Evolutionary conservation across 2,113 vertebrate species (phyloP).

Genomic region (Paramormyrops kingsleyae): DNA sequence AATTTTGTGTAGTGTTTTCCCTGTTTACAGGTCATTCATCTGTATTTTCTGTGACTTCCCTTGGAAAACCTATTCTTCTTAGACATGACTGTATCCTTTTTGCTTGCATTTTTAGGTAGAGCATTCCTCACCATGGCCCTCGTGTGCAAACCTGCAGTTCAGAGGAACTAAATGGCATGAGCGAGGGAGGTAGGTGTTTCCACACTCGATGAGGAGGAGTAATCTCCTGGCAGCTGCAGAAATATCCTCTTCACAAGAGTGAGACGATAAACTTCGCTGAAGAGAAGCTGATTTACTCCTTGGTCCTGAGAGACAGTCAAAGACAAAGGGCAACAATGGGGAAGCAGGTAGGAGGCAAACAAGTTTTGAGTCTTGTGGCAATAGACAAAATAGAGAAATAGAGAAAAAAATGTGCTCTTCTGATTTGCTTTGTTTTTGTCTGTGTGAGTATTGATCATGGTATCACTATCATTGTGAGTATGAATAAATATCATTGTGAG

Average conservation of each 20-base stretch:
- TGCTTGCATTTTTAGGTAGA: neutral
- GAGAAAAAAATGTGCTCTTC: neutral
- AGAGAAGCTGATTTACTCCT: neutral
- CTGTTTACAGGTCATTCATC: neutral
- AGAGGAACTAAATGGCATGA: neutral
- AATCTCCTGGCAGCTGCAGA: neutral
- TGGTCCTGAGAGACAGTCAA: neutral
- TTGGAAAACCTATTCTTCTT: neutral
- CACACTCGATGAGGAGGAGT: neutral
- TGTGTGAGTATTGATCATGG: neutral
- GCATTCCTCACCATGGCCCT: neutral
- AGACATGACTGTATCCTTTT: neutral
- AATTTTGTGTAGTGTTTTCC: neutral
- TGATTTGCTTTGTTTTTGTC: neutral
- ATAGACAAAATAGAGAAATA: neutral
- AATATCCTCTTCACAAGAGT: neutral
- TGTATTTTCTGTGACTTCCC: neutral
- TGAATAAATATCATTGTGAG: neutral
- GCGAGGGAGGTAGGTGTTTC: neutral
- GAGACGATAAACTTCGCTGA: neutral
- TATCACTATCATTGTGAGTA: neutral
- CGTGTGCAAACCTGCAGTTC: neutral
- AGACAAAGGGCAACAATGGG: neutral
- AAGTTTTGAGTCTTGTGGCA: neutral
- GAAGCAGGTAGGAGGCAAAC: slow-evolving; percentile 1